Evolutionary conservation across 2,113 vertebrate species (phyloP).

Genomic region (Upupa epops): DNA sequence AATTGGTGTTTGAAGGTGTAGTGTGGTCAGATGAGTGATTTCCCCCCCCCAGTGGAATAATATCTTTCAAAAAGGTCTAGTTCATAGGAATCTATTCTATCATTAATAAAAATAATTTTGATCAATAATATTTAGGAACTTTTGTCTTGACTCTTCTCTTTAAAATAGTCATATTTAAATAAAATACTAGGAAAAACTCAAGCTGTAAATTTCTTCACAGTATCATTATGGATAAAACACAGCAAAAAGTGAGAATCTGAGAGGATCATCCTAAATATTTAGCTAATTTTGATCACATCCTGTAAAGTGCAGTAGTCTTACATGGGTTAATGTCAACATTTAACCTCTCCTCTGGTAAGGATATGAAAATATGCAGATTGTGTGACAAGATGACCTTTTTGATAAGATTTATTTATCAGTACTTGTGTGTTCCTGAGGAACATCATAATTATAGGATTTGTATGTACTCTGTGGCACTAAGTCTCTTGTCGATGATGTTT

Average conservation of each 20-base stretch:
- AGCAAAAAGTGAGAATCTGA: neutral
- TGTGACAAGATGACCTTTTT: neutral
- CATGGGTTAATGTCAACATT: neutral
- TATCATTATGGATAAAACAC: neutral
- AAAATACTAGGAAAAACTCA: neutral
- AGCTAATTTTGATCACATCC: neutral
- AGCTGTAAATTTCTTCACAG: neutral
- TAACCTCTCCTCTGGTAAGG: neutral
- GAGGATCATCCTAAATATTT: neutral
- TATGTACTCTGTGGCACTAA: neutral
- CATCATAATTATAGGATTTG: neutral
- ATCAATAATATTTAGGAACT: neutral
- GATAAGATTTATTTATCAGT: neutral
- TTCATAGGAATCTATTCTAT: neutral
- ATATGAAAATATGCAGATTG: neutral
- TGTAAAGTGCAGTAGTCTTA: neutral
- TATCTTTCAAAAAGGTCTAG: neutral
- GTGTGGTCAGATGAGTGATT: neutral
- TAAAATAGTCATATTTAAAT: neutral
- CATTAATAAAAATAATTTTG: neutral
- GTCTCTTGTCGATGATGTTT: neutral
- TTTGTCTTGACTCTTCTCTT: neutral
- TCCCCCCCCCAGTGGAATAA: neutral
- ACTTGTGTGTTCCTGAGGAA: neutral
- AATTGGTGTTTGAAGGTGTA: neutral